Evolutionary conservation across 1,140 invertebrate species (phyloP).

Genomic region (Solen grandis): DNA sequence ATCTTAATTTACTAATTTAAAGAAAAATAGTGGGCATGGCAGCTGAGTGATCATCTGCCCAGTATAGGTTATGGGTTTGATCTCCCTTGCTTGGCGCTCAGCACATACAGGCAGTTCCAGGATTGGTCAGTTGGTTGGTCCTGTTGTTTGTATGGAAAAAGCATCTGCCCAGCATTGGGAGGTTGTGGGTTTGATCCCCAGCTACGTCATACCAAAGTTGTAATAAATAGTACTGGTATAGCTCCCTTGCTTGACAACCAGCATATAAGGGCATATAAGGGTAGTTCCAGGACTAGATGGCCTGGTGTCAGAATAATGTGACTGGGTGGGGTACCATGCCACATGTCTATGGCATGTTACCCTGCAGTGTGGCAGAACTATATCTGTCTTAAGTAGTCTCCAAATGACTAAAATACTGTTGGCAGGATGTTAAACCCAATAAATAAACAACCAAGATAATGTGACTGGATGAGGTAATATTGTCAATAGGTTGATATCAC

Average conservation of each 20-base stretch:
- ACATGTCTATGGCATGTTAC: not conserved
- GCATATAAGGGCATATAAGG: constrained; percentile 1
- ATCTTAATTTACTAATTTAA: too few species aligned
- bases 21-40: too few species aligned
- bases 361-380: not conserved
- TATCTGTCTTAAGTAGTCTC: not conserved
- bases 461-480: too few species aligned
- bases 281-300: not conserved
- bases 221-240: not conserved
- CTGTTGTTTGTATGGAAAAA: too few species aligned
- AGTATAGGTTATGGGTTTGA: too few species aligned
- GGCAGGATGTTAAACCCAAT: not conserved
- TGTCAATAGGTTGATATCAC: too few species aligned
- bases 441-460: not conserved
- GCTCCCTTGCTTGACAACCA: not conserved
- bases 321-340: not conserved
- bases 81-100: too few species aligned
- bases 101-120: too few species aligned
- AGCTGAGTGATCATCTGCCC: too few species aligned
- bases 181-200: not conserved
- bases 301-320: constrained; percentile 3
- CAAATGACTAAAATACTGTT: not conserved
- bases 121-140: too few species aligned
- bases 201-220: constrained; percentile 5
- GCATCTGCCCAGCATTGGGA: too few species aligned